These are phyloP conservation scores for Phania funesta DNA, from an alignment of 2,888 invertebrate genomes.

Conservation along the genomic window DNA sequence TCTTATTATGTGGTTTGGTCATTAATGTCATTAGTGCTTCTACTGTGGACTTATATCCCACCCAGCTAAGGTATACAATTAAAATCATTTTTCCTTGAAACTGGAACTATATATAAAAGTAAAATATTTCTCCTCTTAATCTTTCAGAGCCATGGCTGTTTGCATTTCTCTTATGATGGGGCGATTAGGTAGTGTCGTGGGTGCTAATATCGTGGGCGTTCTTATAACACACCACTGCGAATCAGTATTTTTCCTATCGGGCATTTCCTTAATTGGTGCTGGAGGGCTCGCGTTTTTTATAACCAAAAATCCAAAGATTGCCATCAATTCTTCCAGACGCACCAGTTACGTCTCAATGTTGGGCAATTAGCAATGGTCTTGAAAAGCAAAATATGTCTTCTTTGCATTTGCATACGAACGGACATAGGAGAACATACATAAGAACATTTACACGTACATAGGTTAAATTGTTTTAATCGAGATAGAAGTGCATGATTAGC, in stretches of 20 bases:
- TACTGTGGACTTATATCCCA: conserved; percentile 77
- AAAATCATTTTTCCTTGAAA: neutral
- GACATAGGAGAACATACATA: too few relatives aligned
- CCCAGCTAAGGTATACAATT: conserved; percentile 74
- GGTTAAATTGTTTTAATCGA: neutral
- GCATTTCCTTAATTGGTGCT: conserved; percentile 71
- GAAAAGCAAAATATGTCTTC: too few relatives aligned
- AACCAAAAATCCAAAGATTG: conserved; percentile 67
- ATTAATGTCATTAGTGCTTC: conserved; percentile 76
- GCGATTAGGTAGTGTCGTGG: conserved; percentile 81
- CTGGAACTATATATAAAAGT: neutral
- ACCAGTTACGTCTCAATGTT: conserved; percentile 73
- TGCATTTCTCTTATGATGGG: conserved; percentile 82
- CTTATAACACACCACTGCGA: conserved; percentile 81
- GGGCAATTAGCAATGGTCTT: conserved; percentile 70
- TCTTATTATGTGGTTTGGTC: conserved; percentile 73
- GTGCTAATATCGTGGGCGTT: conserved; percentile 80
- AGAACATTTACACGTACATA: too few relatives aligned
- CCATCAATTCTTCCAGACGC: conserved; percentile 67
- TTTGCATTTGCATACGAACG: too few relatives aligned
- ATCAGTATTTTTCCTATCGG: conserved; percentile 78
- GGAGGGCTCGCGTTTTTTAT: conserved; percentile 73
- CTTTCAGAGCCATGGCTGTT: conserved; percentile 81
- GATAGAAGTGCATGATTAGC: neutral
- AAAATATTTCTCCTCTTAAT: neutral